A percentile compares a stretch with the other conserved stretches of the same genome.
These are phyloP conservation scores for Brachymystax lenok DNA, from an alignment of 2,797 vertebrate genomes.

Conservation along the genomic window DNA sequence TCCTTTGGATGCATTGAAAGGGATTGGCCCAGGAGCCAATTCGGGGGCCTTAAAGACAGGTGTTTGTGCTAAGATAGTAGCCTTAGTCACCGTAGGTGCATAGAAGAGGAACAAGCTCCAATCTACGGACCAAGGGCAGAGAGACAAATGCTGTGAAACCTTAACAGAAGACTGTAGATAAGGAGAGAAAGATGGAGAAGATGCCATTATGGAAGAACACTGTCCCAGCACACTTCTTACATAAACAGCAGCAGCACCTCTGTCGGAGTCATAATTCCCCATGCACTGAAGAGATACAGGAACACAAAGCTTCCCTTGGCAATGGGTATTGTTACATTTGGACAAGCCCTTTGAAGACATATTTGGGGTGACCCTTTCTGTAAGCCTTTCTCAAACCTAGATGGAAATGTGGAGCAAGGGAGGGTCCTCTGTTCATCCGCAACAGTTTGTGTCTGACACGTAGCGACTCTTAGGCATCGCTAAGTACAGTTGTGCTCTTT, in stretches of 20 bases:
- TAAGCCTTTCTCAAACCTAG: constrained; percentile 13
- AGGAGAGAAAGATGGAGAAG: background rate
- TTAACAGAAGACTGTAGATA: background rate
- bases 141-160: background rate
- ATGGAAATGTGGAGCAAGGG: constrained; percentile 32
- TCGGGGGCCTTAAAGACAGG: too few species aligned
- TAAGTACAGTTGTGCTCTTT: constrained; percentile 21
- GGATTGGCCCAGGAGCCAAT: too few species aligned
- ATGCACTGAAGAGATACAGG: background rate
- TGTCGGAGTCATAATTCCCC: background rate
- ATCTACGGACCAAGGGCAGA: background rate
- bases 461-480: background rate
- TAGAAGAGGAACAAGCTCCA: too few species aligned
- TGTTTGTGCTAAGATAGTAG: too few species aligned
- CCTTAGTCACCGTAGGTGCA: too few species aligned
- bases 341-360: background rate
- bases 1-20: background rate
- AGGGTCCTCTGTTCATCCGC: constrained; percentile 10
- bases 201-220: background rate
- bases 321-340: constrained; percentile 4
- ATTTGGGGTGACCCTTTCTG: background rate
- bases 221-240: background rate
- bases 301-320: constrained; percentile 11
- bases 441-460: background rate
- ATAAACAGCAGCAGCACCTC: background rate